Percentiles rank a stretch among this genome's conserved stretches.
Evolutionary conservation across 2,113 vertebrate genomes (phyloP).

Genomic region (Hydrochoerus hydrochaeris): DNA sequence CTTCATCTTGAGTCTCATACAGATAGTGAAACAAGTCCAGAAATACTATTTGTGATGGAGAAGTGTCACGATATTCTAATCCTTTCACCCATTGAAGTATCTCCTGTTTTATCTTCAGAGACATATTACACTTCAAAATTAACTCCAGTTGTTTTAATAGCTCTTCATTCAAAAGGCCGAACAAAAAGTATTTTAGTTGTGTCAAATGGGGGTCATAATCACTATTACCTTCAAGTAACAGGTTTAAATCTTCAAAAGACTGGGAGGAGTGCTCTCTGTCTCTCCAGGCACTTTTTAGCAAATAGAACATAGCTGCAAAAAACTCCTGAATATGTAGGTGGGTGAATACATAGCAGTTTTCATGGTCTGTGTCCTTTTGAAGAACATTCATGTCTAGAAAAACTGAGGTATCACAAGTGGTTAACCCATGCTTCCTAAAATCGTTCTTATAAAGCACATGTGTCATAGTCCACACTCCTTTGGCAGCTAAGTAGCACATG

Average conservation of each 20-base stretch:
- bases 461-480: conserved; percentile 66
- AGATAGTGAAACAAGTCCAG: conserved; percentile 69
- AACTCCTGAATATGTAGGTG: conserved; percentile 82
- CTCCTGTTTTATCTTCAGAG: conserved; percentile 39
- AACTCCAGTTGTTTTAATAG: conserved; percentile 53
- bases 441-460: conserved; percentile 69
- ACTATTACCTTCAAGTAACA: conserved; percentile 70
- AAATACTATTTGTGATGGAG: neutral
- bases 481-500: conserved; percentile 69
- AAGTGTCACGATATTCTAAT: neutral
- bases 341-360: conserved; percentile 79
- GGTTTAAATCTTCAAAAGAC: conserved; percentile 42
- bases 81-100: conserved; percentile 60
- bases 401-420: conserved; percentile 31
- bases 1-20: conserved; percentile 76
- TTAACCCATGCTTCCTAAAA: conserved; percentile 66
- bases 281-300: conserved; percentile 41
- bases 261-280: neutral
- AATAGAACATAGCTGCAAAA: conserved; percentile 79
- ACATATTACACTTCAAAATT: conserved; percentile 54
- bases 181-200: conserved; percentile 73
- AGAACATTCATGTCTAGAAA: conserved; percentile 75
- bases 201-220: conserved; percentile 28
- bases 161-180: conserved; percentile 75
- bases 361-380: conserved; percentile 65